These are phyloP conservation scores for Plutomurus gul DNA, from an alignment of 1,140 invertebrate species.

Conservation along the genomic window DNA sequence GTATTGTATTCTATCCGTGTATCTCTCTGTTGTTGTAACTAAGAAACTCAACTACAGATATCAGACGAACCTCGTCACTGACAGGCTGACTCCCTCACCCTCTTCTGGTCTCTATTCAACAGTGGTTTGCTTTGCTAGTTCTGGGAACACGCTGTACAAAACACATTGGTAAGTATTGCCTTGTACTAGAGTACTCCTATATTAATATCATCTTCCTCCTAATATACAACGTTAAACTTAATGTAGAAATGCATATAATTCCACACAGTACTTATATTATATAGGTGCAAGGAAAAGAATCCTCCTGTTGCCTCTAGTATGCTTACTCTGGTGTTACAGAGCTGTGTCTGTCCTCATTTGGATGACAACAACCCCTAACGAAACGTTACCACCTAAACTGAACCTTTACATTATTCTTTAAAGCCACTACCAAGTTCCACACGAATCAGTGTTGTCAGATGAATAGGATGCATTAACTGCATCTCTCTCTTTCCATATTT, in stretches of 20 bases:
- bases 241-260: background rate
- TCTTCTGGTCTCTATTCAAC: no score
- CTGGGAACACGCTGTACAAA: no score
- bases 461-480: background rate
- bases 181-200: no score
- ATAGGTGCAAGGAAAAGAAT: conserved; percentile 22
- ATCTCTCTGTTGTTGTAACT: no score
- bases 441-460: background rate
- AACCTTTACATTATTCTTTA: conserved; percentile 4
- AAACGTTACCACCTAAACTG: conserved; percentile 19
- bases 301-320: conserved; percentile 1
- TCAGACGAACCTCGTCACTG: background rate
- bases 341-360: conserved; percentile 10
- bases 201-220: background rate
- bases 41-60: background rate
- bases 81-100: conserved; percentile 11
- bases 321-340: no score
- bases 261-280: no score
- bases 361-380: conserved; percentile 28
- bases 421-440: conserved; percentile 24
- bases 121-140: no score
- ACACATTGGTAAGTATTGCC: no score
- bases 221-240: background rate
- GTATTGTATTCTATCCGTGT: background rate
- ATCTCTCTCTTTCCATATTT: background rate